phyloP scores from a whole-genome alignment of 2,797 vertebrate genomes.

The Novumbra hubbsi region DNA sequence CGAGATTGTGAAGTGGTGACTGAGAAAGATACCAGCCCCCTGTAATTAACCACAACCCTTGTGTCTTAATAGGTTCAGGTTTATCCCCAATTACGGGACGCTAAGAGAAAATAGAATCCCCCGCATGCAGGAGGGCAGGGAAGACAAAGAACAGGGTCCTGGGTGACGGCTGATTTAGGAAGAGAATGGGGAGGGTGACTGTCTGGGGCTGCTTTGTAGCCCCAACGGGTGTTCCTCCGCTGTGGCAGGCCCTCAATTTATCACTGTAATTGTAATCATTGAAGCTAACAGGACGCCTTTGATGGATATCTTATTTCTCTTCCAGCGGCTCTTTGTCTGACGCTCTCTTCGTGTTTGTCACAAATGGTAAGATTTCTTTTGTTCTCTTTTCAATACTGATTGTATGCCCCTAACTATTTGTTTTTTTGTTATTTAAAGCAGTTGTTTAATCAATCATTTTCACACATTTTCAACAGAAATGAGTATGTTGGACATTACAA shows the following conservation, averaged over 20 bases:
- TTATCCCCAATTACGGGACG: slow-evolving; percentile 18
- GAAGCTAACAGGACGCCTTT: slow-evolving; percentile 19
- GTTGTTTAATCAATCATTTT: neutral
- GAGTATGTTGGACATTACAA: no score
- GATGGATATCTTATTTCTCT: slow-evolving; percentile 43
- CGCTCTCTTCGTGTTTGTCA: slow-evolving; percentile 78
- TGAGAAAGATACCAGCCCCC: slow-evolving; percentile 20
- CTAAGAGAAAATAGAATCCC: slow-evolving; percentile 6
- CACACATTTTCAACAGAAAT: neutral
- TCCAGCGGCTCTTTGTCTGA: slow-evolving; percentile 83
- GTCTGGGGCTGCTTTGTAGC: slow-evolving; percentile 25
- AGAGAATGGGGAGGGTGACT: neutral
- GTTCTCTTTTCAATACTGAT: neutral
- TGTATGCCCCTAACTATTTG: neutral
- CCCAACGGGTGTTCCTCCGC: slow-evolving; percentile 43
- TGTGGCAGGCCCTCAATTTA: slow-evolving; percentile 54
- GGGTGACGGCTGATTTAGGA: neutral
- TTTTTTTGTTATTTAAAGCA: neutral
- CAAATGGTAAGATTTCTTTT: slow-evolving; percentile 74
- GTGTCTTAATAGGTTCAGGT: slow-evolving; percentile 19
- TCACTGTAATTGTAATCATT: slow-evolving; percentile 47
- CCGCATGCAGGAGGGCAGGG: neutral
- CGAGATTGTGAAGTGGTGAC: slow-evolving; percentile 32
- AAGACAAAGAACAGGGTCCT: neutral
- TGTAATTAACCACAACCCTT: slow-evolving; percentile 37